Evolutionary conservation across 2,113 vertebrate species (phyloP), one percentile per base, ranked within the genome.

Genomic region (Mus spicilegus): DNA sequence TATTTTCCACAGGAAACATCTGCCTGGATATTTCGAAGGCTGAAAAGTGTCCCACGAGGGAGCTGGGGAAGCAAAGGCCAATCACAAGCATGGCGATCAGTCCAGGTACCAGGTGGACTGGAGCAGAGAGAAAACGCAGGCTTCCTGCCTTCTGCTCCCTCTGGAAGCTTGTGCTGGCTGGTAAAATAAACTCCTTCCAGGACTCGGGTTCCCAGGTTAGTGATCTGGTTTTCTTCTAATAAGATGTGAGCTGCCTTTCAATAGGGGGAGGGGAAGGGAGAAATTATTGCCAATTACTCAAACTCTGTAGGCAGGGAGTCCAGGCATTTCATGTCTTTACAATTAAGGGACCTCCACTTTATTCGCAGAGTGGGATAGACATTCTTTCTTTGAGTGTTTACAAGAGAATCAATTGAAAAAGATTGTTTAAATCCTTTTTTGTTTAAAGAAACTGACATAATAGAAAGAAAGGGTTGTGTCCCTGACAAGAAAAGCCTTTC

Each of bases 1-100:
- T 94, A 94, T 96, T 97, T 97, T 97, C 97, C 96, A 97, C 97
- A 97, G 96, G 97, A 98, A 98, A 97, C 97, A 97, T 97, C 97
- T 97, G 97, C 96, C 95, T 95, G 94, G 95, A 95, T 97, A 97
- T 96, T 96, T 97, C 92, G 1, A 95, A 95, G 92, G 61, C 81
- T 95, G 69, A 77, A 93, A 91, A 93, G 73, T 95, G 49, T 97
- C 97, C 97, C 97, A 87, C 9, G 94, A 88, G 97, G 58, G 77
- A 78, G n/a, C 5, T 3, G 9, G 81, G 76, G n/a, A 88, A 56
- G 86, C 95, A 58, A 72, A 96, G 75, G 82, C 97, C 97, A 96
- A 80, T 96, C 94, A 72, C 73, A 91, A 95, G 56, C 69, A 67
- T 26, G 51, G 94, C 51, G 93, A 65, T 86, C 96, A 94, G 96